phyloP scores from a whole-genome alignment of 2,113 vertebrate genomes.

The Peromyscus leucopus region DNA sequence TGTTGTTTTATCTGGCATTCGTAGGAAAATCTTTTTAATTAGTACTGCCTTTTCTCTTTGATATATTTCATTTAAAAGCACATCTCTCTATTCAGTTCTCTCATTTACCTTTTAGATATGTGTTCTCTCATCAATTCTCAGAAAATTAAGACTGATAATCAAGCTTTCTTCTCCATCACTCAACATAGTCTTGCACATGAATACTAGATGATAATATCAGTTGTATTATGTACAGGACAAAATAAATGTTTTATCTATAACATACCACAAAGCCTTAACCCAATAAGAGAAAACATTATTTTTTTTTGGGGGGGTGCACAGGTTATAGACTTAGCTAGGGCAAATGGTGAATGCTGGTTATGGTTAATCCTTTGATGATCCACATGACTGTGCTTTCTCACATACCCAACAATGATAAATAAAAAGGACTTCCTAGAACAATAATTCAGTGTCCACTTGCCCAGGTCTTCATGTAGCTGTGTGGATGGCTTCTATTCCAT shows the following conservation, averaged over 20 bases:
- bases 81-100: background rate
- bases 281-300: constrained; percentile 11
- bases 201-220: background rate
- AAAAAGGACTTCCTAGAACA: background rate
- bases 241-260: background rate
- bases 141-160: background rate
- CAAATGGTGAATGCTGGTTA: background rate
- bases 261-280: background rate
- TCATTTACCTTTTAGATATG: background rate
- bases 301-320: background rate
- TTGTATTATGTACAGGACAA: background rate
- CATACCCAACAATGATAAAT: background rate
- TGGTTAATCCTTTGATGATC: background rate
- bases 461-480: background rate
- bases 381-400: background rate
- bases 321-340: background rate
- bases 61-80: constrained; percentile 6
- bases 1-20: background rate
- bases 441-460: background rate
- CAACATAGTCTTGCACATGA: background rate
- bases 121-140: background rate
- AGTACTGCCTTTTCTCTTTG: background rate
- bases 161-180: background rate
- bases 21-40: background rate
- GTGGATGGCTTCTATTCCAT: background rate